phyloP scores from a whole-genome alignment of 2,797 vertebrate genomes.

The Neomorphus geoffroyi region DNA sequence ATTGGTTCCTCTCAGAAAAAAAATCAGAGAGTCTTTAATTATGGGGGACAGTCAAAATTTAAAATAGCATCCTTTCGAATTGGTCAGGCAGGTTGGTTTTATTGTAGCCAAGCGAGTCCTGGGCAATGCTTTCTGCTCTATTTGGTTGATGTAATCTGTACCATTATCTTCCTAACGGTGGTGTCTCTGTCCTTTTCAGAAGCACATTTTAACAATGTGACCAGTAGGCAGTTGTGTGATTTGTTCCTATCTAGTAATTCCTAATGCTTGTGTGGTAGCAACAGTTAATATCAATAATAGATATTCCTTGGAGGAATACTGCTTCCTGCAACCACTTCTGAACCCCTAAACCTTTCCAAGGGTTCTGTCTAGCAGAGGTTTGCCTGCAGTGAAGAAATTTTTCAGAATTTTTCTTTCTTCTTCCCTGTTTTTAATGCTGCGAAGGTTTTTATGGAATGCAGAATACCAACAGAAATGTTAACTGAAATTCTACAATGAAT shows the following conservation, averaged over 20 bases:
- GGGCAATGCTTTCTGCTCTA: neutral
- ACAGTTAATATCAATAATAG: neutral
- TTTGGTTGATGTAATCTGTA: neutral
- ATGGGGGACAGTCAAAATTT: neutral
- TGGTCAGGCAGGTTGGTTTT: neutral
- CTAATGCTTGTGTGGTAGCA: neutral
- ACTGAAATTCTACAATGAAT: constrained; percentile 26
- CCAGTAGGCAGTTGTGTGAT: neutral
- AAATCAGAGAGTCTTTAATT: neutral
- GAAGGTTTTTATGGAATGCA: neutral
- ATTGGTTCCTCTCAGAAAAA: neutral
- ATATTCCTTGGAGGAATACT: neutral
- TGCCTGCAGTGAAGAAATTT: neutral
- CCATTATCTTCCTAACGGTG: neutral
- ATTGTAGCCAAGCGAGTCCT: neutral
- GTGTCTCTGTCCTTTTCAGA: neutral
- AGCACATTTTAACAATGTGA: neutral
- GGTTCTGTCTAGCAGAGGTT: neutral
- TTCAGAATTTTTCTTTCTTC: neutral
- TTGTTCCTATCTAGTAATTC: neutral
- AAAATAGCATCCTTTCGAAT: neutral
- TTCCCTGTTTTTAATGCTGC: neutral
- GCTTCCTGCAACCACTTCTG: neutral
- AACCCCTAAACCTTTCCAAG: neutral
- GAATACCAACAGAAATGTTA: constrained; percentile 6